Conservation (phyloP, 2,888 invertebrate genomes). For the Argyra leucocephala region DNA sequence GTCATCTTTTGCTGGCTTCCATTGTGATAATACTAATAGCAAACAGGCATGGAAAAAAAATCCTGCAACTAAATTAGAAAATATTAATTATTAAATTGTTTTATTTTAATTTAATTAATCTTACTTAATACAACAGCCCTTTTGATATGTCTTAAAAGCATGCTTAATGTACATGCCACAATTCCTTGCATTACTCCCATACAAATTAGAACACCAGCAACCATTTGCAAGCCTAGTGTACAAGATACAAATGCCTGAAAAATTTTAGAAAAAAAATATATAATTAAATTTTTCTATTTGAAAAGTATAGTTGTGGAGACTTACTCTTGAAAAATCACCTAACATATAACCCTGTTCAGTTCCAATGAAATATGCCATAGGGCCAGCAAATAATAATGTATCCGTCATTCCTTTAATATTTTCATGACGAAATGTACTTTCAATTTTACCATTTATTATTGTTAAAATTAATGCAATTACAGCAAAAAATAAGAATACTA, state of each 20-base stretch:
- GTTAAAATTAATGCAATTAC: constrained; percentile 43
- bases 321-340: constrained; percentile 70
- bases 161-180: constrained; percentile 69
- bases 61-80: constrained; percentile 53
- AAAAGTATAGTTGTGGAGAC: constrained; percentile 14
- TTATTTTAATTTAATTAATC: constrained; percentile 23
- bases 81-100: not conserved
- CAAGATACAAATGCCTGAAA: constrained; percentile 74
- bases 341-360: constrained; percentile 77
- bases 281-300: not conserved
- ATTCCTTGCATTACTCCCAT: constrained; percentile 66
- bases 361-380: constrained; percentile 71
- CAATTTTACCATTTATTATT: constrained; percentile 44
- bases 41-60: constrained; percentile 72
- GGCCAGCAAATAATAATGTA: constrained; percentile 57
- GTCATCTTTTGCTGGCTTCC: constrained; percentile 73
- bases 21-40: constrained; percentile 62
- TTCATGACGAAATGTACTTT: constrained; percentile 40
- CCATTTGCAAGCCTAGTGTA: constrained; percentile 63
- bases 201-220: constrained; percentile 63
- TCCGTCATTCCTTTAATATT: constrained; percentile 45
- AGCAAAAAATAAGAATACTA: constrained; percentile 42
- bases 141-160: constrained; percentile 65
- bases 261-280: not conserved
- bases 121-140: constrained; percentile 64